Percentiles rank a stretch among this genome's conserved stretches.
Evolutionary conservation across 2,888 invertebrate species (phyloP).

Genomic region (Bursaphelenchus okinawaensis): DNA sequence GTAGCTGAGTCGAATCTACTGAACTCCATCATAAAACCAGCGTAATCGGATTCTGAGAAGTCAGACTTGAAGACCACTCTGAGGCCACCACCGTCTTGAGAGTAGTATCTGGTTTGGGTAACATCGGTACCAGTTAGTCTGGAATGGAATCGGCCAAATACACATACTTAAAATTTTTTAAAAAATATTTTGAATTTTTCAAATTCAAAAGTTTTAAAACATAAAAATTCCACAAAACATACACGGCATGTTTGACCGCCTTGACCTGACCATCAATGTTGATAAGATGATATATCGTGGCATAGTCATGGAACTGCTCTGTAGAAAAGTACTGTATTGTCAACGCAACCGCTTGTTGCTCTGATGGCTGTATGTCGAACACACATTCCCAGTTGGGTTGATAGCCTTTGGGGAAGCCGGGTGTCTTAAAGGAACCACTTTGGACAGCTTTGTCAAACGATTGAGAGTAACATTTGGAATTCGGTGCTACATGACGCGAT

Average conservation of each 20-base stretch:
- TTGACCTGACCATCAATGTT: background rate
- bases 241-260: slow-evolving; percentile 26
- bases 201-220: background rate
- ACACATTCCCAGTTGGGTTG: background rate
- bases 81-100: slow-evolving; percentile 29
- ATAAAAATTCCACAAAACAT: background rate
- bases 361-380: slow-evolving; percentile 17
- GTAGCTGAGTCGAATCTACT: background rate
- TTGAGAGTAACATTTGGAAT: background rate
- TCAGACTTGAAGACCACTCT: slow-evolving; percentile 26
- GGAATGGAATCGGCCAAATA: no score
- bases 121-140: slow-evolving; percentile 13
- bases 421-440: background rate
- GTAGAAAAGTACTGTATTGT: slow-evolving; percentile 24
- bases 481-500: background rate
- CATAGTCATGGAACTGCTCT: slow-evolving; percentile 21
- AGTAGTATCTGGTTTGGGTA: slow-evolving; percentile 22
- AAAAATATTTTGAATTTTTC: background rate
- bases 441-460: background rate
- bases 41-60: slow-evolving; percentile 18
- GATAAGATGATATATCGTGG: slow-evolving; percentile 23
- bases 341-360: slow-evolving; percentile 15
- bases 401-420: background rate
- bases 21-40: slow-evolving; percentile 21
- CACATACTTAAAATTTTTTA: no score